A percentile compares a stretch with the other conserved stretches of the same genome.
phyloP scores from a whole-genome alignment of 1,140 invertebrate genomes.

The Pantala flavescens region DNA sequence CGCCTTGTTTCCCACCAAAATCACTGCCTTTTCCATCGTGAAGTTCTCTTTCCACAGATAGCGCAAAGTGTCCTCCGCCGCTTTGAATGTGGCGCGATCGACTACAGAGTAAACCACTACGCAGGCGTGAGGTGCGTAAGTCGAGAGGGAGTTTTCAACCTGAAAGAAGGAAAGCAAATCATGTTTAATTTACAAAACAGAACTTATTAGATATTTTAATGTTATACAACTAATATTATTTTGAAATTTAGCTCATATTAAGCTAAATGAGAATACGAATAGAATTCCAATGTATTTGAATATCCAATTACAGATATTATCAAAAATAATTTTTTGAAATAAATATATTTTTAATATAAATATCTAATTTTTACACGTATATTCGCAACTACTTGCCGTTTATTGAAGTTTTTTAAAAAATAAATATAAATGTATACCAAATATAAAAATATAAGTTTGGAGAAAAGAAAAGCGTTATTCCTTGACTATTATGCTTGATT shows the following conservation, averaged over 20 bases:
- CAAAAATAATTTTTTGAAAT: too few species aligned
- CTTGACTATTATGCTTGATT: too few species aligned
- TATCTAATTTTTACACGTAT: too few species aligned
- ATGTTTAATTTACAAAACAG: slow-evolving; percentile 11
- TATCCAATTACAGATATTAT: too few species aligned
- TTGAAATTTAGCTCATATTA: not conserved
- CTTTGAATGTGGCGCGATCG: slow-evolving; percentile 61
- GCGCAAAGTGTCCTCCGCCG: slow-evolving; percentile 66
- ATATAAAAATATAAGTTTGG: too few species aligned
- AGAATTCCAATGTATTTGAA: slow-evolving; percentile 1
- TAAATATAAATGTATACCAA: too few species aligned
- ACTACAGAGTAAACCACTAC: slow-evolving; percentile 80
- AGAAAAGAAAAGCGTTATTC: too few species aligned
- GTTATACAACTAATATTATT: not conserved
- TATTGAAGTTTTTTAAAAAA: too few species aligned
- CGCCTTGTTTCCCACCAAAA: slow-evolving; percentile 88
- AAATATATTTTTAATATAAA: too few species aligned
- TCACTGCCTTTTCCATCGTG: slow-evolving; percentile 69
- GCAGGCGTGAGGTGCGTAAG: slow-evolving; percentile 82
- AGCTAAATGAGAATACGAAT: not conserved
- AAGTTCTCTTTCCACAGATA: slow-evolving; percentile 70
- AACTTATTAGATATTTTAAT: not conserved
- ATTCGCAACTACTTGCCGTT: too few species aligned
- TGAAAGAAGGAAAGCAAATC: slow-evolving; percentile 29
- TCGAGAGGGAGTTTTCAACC: slow-evolving; percentile 74